phyloP scores from a whole-genome alignment of 2,113 vertebrate species.

The Plotosus lineatus region DNA sequence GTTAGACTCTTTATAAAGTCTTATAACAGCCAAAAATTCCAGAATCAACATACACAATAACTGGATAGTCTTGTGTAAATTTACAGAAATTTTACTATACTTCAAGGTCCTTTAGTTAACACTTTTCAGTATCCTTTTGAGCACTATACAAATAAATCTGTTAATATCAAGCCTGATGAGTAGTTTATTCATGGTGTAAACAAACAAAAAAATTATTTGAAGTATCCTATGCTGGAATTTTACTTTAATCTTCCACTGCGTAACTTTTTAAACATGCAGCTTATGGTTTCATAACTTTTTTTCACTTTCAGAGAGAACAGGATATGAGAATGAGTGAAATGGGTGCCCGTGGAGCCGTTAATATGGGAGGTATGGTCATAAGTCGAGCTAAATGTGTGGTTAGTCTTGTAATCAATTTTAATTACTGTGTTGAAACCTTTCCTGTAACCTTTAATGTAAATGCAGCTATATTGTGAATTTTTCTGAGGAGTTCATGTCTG shows the following conservation, averaged over 20 bases:
- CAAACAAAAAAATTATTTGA: no score
- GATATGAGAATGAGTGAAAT: slow-evolving; percentile 99
- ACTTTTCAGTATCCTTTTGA: neutral
- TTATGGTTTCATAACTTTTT: slow-evolving; percentile 63
- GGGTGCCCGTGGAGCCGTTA: slow-evolving; percentile 96
- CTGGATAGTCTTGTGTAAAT: neutral
- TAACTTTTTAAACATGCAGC: slow-evolving; percentile 34
- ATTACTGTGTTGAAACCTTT: neutral
- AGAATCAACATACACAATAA: no score
- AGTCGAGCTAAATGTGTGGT: slow-evolving; percentile 53
- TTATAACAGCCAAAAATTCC: no score
- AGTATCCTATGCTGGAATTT: neutral
- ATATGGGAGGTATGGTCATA: slow-evolving; percentile 97
- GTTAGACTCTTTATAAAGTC: no score
- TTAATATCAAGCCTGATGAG: neutral
- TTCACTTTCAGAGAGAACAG: slow-evolving; percentile 99
- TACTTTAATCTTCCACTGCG: neutral
- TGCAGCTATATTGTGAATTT: neutral
- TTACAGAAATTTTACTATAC: no score
- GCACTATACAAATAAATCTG: neutral
- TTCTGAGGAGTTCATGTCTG: neutral
- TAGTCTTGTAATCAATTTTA: slow-evolving; percentile 61
- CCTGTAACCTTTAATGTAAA: neutral
- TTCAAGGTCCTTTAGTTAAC: neutral
- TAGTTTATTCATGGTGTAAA: no score